Base-by-base conservation (phyloP, 2,113 vertebrate genomes). In the Sceloporus tristichus region DNA sequence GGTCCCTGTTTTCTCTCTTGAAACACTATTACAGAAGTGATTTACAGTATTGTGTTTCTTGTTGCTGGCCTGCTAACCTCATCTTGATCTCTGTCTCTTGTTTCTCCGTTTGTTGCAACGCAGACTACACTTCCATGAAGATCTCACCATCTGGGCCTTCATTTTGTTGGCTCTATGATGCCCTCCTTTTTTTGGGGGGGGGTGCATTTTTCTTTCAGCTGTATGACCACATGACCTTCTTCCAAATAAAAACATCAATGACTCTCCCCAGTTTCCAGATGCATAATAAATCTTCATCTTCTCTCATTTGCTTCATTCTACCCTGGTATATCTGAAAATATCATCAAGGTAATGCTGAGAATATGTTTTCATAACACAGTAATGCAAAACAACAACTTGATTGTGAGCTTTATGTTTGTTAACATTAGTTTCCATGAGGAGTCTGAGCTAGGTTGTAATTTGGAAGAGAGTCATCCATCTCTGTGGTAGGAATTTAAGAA, bases 221-320 rank as follows among this genome's bases (percentile, higher is more conserved):
- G 85, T 82, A 66, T 90, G 91, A 95, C 82, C 92, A 56, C 53
- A 11, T 96, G 91, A 93, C 90, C 90, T 95, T 93, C 73, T 66
- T 34, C 85, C 87, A 91, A 93, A 95, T 92, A 93, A 96, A 96
- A 92, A 86, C 93, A 91, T 93, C 89, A 90, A 91, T 92, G 88
- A 71, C 59, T 92, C 62, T 71, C 85, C 92, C 59, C 88, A 54
- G 59, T 90, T 94, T 94, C 85, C 42, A 84, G 88, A 62, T 66
- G 9, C 42, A 84, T 85, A 74, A 4, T 92, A 75, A 81, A 88
- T 87, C 82, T 93, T 74, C 86, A 75, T 29, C 88, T 74, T 95
- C 89, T 93, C 42, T 84, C 83, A 87, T 65, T 25, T 87, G 85
- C 42, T 84, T 94, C 90, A 94, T 74, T 11, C 77, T 90, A 71